phyloP scores from a whole-genome alignment of 2,113 vertebrate genomes.

The Abramis brama region DNA sequence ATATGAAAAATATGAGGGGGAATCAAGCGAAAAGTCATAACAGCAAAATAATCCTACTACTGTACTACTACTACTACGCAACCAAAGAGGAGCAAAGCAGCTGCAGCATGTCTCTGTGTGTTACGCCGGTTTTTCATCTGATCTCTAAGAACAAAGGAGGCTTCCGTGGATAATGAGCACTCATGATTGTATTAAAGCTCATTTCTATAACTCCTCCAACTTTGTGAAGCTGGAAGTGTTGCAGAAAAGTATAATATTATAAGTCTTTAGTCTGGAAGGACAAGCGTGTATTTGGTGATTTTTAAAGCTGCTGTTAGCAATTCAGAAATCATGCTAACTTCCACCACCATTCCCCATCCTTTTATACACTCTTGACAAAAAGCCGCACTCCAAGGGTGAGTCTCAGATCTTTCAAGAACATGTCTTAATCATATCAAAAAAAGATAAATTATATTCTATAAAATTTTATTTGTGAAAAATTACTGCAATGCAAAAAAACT shows the following conservation, averaged over 20 bases:
- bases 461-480: background rate
- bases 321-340: background rate
- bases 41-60: background rate
- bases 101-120: conserved; percentile 6
- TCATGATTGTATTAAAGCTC: background rate
- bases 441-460: background rate
- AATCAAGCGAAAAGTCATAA: conserved; percentile 13
- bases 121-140: conserved; percentile 8
- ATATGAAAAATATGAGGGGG: conserved; percentile 28
- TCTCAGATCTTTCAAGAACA: background rate
- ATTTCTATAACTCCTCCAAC: background rate
- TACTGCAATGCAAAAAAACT: background rate
- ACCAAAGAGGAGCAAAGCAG: conserved; percentile 28
- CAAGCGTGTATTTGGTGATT: background rate
- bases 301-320: background rate
- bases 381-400: background rate
- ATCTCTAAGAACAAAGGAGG: background rate
- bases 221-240: background rate
- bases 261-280: background rate
- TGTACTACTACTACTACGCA: background rate
- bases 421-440: background rate
- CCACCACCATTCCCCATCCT: background rate
- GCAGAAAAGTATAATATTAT: background rate
- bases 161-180: conserved; percentile 17
- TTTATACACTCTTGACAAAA: background rate